Evolutionary conservation across 2,888 invertebrate species (phyloP), one percentile per base, ranked within the genome.

Genomic region (Exephanes ischioxanthus): DNA sequence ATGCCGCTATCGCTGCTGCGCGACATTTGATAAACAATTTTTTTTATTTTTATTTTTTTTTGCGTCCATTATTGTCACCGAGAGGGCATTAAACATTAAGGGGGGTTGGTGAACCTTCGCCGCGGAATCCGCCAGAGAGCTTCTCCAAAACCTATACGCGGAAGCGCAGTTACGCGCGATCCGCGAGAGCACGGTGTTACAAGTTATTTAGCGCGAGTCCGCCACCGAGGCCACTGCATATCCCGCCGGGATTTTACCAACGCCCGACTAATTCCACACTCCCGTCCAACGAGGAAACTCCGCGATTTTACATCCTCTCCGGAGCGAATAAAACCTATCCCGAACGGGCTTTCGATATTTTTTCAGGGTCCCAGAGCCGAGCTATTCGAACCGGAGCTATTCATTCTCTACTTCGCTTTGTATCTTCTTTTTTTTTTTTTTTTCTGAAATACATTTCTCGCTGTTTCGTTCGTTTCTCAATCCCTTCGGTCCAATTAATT

Each of bases 191-290:
- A 72, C 48, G 61, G 68, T 63, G 73, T 80, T 83, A 80, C 73
- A 75, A 79, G 79, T 79, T 83, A 79, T 83, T 83, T 80, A 83
- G 63, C 72, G 83, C 72, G 78, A 73, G 33, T 37, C 48, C 55
- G 45, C 66, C 71, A 53, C 61, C 55, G 48, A 22, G 61, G 61
- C 67, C 53, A 79, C 48, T 76, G 61, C 58, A 51, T 22, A 72
- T 80, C 80, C 80, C 71, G 16, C 37, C 66, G 75, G 76, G 76
- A 76, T 80, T 80, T 71, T 76, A 75, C 84, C 66, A 80, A 84
- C 80, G 79, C 71, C 66, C 84, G 71, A 71, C 80, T 76, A 80
- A 80, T 76, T 80, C 58, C 80, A 84, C 84, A 75, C 70, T 84
- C 63, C 76, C 63, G 61, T 63, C 75, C 75, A n/a, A 58, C 67